Conservation (phyloP, 2,888 invertebrate species). For the Drymonia ruficornis region DNA sequence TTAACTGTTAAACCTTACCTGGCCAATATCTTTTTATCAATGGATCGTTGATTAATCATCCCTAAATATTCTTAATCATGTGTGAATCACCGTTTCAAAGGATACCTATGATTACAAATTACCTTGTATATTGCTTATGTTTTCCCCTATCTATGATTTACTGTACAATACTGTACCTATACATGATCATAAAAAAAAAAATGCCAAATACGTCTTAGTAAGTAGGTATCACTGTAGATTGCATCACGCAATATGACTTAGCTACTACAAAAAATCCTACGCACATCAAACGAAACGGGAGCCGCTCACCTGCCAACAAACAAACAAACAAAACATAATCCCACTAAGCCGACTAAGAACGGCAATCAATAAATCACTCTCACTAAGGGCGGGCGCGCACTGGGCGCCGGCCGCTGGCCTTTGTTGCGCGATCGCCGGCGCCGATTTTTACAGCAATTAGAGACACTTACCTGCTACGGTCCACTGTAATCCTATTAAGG, state of each 20-base stretch:
- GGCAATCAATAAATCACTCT: conserved; percentile 82
- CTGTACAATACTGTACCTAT: too few species aligned
- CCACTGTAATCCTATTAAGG: conserved; percentile 77
- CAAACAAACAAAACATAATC: conserved; percentile 76
- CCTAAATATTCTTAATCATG: too few species aligned
- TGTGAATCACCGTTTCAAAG: too few species aligned
- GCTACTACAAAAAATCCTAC: background rate
- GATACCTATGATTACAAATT: too few species aligned
- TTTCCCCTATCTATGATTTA: too few species aligned
- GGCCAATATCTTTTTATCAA: too few species aligned
- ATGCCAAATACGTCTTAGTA: too few species aligned
- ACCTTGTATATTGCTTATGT: too few species aligned
- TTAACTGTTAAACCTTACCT: too few species aligned
- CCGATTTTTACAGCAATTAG: conserved; percentile 83
- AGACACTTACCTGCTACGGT: conserved; percentile 80
- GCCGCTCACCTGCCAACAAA: conserved; percentile 66
- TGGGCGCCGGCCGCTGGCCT: conserved; percentile 76
- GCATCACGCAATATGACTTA: background rate
- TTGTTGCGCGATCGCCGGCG: conserved; percentile 71
- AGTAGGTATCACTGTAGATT: conserved; percentile 17
- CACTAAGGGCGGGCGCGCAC: conserved; percentile 63
- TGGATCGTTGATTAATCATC: too few species aligned
- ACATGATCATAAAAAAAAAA: too few species aligned
- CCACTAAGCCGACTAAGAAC: conserved; percentile 66
- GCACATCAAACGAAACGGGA: conserved; percentile 49